Conservation (phyloP, 2,113 vertebrate genomes). For the Blennius ocellaris region DNA sequence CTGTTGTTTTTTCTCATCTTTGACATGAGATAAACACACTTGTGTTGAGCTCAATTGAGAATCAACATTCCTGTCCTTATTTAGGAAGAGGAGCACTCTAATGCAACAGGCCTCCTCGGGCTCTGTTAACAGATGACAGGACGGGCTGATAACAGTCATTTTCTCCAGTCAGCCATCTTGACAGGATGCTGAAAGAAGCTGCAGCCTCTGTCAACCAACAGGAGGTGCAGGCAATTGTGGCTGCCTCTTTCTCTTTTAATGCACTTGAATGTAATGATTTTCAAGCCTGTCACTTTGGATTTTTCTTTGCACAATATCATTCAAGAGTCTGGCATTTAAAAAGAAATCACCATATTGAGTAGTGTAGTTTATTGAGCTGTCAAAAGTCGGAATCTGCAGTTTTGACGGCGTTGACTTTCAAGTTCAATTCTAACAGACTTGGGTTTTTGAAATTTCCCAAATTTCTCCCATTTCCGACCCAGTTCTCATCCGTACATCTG, state of each 20-base stretch:
- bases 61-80: slow-evolving; percentile 50
- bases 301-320: slow-evolving; percentile 32
- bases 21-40: slow-evolving; percentile 11
- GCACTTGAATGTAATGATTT: slow-evolving; percentile 51
- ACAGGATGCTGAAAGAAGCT: slow-evolving; percentile 72
- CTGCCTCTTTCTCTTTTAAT: slow-evolving; percentile 55
- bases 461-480: background rate
- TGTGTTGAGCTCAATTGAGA: slow-evolving; percentile 27
- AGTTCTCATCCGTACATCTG: background rate
- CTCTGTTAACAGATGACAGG: slow-evolving; percentile 72
- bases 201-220: slow-evolving; percentile 61
- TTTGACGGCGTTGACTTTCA: slow-evolving; percentile 4
- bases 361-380: slow-evolving; percentile 9
- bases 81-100: slow-evolving; percentile 47
- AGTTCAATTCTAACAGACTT: background rate
- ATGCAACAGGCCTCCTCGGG: slow-evolving; percentile 57
- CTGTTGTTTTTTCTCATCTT: slow-evolving; percentile 37
- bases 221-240: slow-evolving; percentile 63
- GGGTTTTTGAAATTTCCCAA: background rate
- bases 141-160: slow-evolving; percentile 76
- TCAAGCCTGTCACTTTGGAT: slow-evolving; percentile 35
- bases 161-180: slow-evolving; percentile 79
- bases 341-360: slow-evolving; percentile 12
- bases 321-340: slow-evolving; percentile 16
- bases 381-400: slow-evolving; percentile 9